A percentile compares a stretch with the other conserved stretches of the same genome.
Conservation (phyloP, 2,797 vertebrate species). For the Centropyge bicolor region DNA sequence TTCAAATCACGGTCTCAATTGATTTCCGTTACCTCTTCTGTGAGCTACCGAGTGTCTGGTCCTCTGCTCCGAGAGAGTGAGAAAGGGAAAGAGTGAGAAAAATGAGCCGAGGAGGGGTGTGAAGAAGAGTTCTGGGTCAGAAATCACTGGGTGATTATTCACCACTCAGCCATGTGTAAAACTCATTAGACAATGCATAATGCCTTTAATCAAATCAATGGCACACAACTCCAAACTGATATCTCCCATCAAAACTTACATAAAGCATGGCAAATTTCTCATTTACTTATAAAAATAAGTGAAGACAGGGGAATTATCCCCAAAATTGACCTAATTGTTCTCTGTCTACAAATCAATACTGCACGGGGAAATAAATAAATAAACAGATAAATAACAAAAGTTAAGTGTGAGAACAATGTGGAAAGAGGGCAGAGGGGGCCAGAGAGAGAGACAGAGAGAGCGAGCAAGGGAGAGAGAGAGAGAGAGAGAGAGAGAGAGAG, state of each 20-base stretch:
- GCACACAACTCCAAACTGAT: constrained; percentile 84
- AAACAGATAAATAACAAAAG: constrained; percentile 75
- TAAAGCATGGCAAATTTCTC: constrained; percentile 87
- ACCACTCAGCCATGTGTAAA: constrained; percentile 98
- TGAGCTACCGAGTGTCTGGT: constrained; percentile 72
- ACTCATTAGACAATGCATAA: constrained; percentile 99
- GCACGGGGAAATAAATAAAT: constrained; percentile 64
- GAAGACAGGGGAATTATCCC: constrained; percentile 82
- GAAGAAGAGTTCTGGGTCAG: constrained; percentile 87
- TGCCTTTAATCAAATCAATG: constrained; percentile 99
- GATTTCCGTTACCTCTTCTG: constrained; percentile 84
- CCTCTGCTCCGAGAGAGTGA: constrained; percentile 69
- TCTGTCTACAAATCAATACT: constrained; percentile 81
- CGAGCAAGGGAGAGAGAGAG: constrained; percentile 3
- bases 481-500: constrained; percentile 10
- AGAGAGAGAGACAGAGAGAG: constrained; percentile 11
- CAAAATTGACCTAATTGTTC: constrained; percentile 83
- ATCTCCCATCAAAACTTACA: constrained; percentile 85
- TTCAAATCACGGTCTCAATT: constrained; percentile 84
- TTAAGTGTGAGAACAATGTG: constrained; percentile 61
- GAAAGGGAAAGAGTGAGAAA: constrained; percentile 86
- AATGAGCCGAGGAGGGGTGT: constrained; percentile 67
- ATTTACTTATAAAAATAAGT: constrained; percentile 85
- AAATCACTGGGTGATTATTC: constrained; percentile 94
- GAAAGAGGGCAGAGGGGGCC: constrained; percentile 2